phyloP scores from a whole-genome alignment of 2,797 vertebrate species.

The Meriones psammophilus region DNA sequence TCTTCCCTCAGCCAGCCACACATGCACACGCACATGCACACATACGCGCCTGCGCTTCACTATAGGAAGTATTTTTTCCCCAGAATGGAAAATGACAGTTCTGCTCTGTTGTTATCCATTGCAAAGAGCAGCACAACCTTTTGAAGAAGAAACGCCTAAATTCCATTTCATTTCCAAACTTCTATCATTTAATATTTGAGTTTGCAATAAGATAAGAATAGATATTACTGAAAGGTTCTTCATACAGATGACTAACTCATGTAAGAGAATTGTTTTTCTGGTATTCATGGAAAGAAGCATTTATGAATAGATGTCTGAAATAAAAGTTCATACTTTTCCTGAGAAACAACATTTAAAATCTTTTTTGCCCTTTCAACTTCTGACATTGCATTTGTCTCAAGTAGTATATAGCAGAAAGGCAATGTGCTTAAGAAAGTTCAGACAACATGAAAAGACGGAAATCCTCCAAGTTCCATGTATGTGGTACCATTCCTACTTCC shows the following conservation, averaged over 20 bases:
- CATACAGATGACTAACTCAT: background rate
- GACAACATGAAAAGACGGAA: background rate
- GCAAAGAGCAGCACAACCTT: background rate
- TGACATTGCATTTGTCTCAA: conserved; percentile 15
- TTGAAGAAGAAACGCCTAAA: background rate
- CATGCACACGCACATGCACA: background rate
- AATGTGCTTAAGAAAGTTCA: conserved; percentile 37
- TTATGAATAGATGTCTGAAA: conserved; percentile 9
- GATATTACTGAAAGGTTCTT: background rate
- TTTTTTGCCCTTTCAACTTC: background rate
- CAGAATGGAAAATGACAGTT: background rate
- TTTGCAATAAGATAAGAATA: conserved; percentile 43
- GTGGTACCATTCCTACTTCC: background rate
- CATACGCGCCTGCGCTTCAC: background rate
- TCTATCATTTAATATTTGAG: conserved; percentile 4
- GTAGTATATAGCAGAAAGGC: background rate
- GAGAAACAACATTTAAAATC: conserved; percentile 38
- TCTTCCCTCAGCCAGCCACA: background rate
- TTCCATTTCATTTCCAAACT: conserved; percentile 54
- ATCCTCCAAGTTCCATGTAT: background rate
- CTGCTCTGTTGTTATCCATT: background rate
- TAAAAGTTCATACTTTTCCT: background rate
- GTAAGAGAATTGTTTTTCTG: background rate
- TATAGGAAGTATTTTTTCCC: background rate
- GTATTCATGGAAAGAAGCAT: conserved; percentile 41